Conservation (phyloP, 2,888 invertebrate genomes). For the Tryphoninae sp. region DNA sequence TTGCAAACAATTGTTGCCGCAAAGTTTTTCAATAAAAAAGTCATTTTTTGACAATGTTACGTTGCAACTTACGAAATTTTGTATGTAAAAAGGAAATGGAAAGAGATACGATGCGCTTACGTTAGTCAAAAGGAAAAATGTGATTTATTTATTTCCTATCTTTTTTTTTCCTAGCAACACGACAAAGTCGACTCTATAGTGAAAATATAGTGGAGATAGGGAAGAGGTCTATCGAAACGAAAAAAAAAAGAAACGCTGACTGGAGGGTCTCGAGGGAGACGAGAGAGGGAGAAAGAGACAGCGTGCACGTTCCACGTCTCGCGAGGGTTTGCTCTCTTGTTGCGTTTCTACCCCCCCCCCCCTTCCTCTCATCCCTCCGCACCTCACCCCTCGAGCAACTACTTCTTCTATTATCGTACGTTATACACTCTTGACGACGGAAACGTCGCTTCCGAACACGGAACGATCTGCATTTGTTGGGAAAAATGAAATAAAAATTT, state of each 20-base stretch:
- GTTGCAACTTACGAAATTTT: too few species aligned
- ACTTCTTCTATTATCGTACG: too few species aligned
- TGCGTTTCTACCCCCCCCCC: slow-evolving; percentile 21
- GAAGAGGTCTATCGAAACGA: background rate
- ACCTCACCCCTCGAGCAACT: too few species aligned
- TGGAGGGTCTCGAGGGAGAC: background rate
- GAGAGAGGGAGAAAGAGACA: background rate
- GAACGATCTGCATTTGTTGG: background rate
- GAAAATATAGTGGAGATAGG: background rate
- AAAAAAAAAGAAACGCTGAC: background rate
- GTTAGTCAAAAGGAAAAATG: background rate
- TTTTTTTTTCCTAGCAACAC: background rate
- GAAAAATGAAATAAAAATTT: too few species aligned
- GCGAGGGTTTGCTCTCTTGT: background rate
- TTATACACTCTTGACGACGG: background rate
- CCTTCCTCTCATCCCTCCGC: background rate
- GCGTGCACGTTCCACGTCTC: background rate
- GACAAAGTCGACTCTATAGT: background rate
- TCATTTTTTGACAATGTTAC: too few species aligned
- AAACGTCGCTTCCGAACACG: background rate
- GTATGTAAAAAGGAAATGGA: too few species aligned
- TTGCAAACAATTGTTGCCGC: too few species aligned
- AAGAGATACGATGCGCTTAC: too few species aligned
- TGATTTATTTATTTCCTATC: background rate
- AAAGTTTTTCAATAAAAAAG: too few species aligned